Evolutionary conservation across 2,113 vertebrate genomes (phyloP).

Genomic region (Sterrhoptilus dennistouni): DNA sequence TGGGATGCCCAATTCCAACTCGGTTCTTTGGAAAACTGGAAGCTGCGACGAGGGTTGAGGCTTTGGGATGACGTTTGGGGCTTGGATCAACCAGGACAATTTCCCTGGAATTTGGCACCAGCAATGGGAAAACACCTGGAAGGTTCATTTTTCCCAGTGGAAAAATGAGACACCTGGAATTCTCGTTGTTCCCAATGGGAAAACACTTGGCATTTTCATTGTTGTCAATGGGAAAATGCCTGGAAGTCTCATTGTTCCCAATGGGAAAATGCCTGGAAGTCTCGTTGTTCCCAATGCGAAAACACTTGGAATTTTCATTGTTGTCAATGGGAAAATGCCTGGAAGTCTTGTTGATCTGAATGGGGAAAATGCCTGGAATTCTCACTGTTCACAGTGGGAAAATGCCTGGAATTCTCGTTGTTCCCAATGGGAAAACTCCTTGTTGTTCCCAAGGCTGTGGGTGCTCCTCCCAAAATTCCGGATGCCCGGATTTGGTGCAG

Average conservation of each 20-base stretch:
- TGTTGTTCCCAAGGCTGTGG: rapidly evolving
- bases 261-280: background rate
- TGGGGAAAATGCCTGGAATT: background rate
- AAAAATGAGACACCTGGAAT: background rate
- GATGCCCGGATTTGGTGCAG: background rate
- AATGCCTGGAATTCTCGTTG: rapidly evolving
- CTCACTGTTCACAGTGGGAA: background rate
- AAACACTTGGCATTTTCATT: background rate
- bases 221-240: background rate
- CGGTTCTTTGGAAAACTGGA: background rate
- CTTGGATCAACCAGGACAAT: background rate
- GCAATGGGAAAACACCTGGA: too few relatives aligned
- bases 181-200: rapidly evolving
- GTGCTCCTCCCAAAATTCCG: background rate
- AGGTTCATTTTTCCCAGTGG: rapidly evolving
- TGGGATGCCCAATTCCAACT: background rate
- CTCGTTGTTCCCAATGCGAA: rapidly evolving
- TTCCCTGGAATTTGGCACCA: too few relatives aligned
- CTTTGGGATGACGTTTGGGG: rapidly evolving
- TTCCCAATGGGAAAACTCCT: background rate
- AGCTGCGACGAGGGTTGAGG: too few relatives aligned
- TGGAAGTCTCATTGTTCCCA: background rate
- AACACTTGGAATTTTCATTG: too few relatives aligned
- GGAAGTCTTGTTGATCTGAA: rapidly evolving
- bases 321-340: too few relatives aligned